Percentiles rank a stretch among this genome's conserved stretches.
Evolutionary conservation across 92 coral and sea anemone genomes (phyloP).

Genomic region (Palythoa grandis): DNA sequence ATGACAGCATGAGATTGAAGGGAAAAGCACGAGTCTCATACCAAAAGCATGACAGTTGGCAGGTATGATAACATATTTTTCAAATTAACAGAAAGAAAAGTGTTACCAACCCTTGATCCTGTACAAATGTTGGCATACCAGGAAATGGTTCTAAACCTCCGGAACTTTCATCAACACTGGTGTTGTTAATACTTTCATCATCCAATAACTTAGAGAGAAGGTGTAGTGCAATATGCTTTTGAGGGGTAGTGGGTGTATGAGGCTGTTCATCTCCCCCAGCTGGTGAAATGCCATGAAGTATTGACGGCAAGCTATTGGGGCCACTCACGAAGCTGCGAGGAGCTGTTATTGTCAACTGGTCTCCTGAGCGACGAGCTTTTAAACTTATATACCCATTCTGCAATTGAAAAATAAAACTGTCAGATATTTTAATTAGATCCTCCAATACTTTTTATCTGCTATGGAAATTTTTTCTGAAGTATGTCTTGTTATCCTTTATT

Average conservation of each 20-base stretch:
- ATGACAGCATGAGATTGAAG: too few species aligned
- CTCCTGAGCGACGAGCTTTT: slow-evolving; percentile 38
- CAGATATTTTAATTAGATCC: background rate
- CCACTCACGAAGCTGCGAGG: slow-evolving; percentile 34
- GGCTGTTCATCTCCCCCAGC: slow-evolving; percentile 47
- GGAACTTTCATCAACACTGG: slow-evolving; percentile 82
- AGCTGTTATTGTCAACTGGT: slow-evolving; percentile 31
- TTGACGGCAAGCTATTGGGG: slow-evolving; percentile 30
- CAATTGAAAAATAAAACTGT: background rate
- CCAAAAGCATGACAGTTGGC: too few species aligned
- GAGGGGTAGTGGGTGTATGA: slow-evolving; percentile 68
- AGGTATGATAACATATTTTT: too few species aligned
- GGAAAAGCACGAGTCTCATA: too few species aligned
- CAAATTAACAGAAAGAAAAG: background rate
- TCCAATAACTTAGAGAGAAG: slow-evolving; percentile 94
- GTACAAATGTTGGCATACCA: slow-evolving; percentile 47
- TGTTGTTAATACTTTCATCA: slow-evolving; percentile 90
- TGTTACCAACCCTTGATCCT: slow-evolving; percentile 36
- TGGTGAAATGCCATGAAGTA: slow-evolving; percentile 24
- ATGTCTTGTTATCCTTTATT: too few species aligned
- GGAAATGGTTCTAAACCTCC: slow-evolving; percentile 66
- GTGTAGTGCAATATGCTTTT: slow-evolving; percentile 94
- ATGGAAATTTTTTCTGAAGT: too few species aligned
- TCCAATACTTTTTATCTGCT: too few species aligned
- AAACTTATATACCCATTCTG: slow-evolving; percentile 38